A percentile compares a stretch with the other conserved stretches of the same genome.
phyloP scores from a whole-genome alignment of 2,797 vertebrate genomes.

The Cynopterus sphinx region DNA sequence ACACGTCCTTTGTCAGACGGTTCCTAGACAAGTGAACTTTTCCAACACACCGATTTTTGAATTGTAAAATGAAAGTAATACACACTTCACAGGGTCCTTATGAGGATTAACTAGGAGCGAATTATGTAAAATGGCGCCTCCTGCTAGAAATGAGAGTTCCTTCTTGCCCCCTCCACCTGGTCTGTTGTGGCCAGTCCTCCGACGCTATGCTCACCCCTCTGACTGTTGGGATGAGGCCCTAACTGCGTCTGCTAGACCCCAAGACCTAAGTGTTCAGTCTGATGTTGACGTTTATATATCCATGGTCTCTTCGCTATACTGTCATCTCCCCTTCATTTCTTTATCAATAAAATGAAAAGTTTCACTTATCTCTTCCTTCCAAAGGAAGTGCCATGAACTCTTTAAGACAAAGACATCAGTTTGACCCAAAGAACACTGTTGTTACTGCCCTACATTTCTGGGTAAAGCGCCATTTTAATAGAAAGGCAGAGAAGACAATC shows the following conservation, averaged over 20 bases:
- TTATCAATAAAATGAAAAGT: background rate
- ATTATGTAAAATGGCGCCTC: background rate
- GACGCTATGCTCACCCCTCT: no score
- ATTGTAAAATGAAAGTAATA: background rate
- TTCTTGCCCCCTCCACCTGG: background rate
- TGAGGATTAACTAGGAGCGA: background rate
- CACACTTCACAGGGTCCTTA: background rate
- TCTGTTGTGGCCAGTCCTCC: background rate
- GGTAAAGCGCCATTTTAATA: background rate
- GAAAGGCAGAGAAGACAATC: background rate
- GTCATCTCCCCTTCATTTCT: background rate
- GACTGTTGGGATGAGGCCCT: background rate
- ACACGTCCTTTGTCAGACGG: background rate
- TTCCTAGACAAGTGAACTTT: background rate
- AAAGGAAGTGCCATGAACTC: background rate
- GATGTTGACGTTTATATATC: background rate
- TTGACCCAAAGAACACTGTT: background rate
- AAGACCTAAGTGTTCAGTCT: rapidly evolving
- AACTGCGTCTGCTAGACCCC: no score
- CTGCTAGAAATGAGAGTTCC: rapidly evolving
- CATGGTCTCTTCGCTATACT: background rate
- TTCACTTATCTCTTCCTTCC: background rate
- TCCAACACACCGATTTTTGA: background rate
- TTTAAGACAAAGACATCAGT: background rate
- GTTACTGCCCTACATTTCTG: no score